Percentiles rank a stretch among this genome's conserved stretches.
These are phyloP conservation scores for Chymomyza costata DNA, from an alignment of 1,140 invertebrate genomes.

Conservation along the genomic window DNA sequence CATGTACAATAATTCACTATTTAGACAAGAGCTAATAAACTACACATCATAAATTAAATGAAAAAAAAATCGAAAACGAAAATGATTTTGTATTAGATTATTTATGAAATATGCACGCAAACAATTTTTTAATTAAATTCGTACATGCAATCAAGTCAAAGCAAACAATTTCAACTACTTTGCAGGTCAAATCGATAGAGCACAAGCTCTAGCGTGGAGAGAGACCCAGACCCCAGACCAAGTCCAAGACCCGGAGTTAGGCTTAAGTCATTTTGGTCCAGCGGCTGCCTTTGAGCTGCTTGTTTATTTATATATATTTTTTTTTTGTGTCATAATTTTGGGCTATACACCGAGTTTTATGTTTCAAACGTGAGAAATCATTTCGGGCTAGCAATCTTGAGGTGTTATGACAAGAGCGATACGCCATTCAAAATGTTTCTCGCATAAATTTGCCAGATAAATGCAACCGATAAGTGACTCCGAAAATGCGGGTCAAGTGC, in stretches of 20 bases:
- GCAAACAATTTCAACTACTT: constrained; percentile 9
- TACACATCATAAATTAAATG: too few relatives aligned
- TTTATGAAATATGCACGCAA: constrained; percentile 72
- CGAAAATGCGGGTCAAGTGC: constrained; percentile 54
- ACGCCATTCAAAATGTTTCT: constrained; percentile 19
- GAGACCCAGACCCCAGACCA: constrained; percentile 32
- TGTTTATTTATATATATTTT: constrained; percentile 72
- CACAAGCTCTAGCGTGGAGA: too few relatives aligned
- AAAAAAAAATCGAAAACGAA: constrained; percentile 34
- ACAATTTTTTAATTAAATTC: constrained; percentile 67
- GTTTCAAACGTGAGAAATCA: constrained; percentile 63
- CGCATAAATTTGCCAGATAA: constrained; percentile 44
- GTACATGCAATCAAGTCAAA: constrained; percentile 54
- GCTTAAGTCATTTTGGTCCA: too few relatives aligned
- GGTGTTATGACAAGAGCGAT: constrained; percentile 34
- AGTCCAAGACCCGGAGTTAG: constrained; percentile 36
- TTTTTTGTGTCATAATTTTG: constrained; percentile 69
- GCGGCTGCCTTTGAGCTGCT: constrained; percentile 37
- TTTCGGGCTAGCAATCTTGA: constrained; percentile 41
- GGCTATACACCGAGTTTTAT: constrained; percentile 35
- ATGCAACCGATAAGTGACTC: constrained; percentile 38
- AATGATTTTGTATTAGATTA: too few relatives aligned
- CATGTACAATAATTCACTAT: too few relatives aligned
- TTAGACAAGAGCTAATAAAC: too few relatives aligned
- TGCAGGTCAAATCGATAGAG: constrained; percentile 66